Evolutionary conservation across 2,113 vertebrate species (phyloP).

Genomic region (Sphaerodactylus townsendi): DNA sequence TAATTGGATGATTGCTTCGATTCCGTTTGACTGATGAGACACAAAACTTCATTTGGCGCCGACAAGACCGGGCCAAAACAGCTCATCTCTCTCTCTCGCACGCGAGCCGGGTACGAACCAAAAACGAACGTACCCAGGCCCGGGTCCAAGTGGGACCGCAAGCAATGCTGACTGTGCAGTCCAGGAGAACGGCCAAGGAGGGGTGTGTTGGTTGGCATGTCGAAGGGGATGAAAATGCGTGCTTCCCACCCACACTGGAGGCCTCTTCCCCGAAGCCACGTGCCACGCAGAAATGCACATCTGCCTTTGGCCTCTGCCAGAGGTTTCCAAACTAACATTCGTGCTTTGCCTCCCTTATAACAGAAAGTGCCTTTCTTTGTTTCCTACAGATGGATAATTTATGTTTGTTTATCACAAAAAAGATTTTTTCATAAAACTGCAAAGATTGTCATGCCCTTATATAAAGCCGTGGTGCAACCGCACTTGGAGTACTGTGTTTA

Average conservation of each 20-base stretch:
- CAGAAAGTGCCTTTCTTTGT: too few relatives aligned
- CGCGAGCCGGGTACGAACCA: background rate
- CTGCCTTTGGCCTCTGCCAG: too few relatives aligned
- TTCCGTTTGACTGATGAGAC: conserved; percentile 39
- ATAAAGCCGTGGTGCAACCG: too few relatives aligned
- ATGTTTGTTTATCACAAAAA: too few relatives aligned
- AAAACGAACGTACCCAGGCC: background rate
- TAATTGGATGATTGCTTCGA: conserved; percentile 58
- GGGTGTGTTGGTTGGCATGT: background rate
- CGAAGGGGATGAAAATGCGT: background rate
- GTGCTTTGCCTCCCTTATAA: too few relatives aligned
- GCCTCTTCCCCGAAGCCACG: background rate
- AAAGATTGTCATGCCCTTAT: too few relatives aligned
- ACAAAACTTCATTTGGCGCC: conserved; percentile 40
- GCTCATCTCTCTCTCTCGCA: conserved; percentile 11
- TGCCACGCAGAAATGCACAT: too few relatives aligned
- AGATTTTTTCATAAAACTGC: too few relatives aligned
- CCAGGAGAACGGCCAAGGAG: background rate
- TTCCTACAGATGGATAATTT: too few relatives aligned
- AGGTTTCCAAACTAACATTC: too few relatives aligned
- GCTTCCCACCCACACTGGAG: background rate
- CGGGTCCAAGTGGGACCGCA: background rate
- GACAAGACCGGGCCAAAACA: conserved; percentile 15
- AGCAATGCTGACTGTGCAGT: background rate
- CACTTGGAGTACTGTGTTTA: too few relatives aligned